A percentile compares a stretch with the other conserved stretches of the same genome.
Evolutionary conservation across 2,113 vertebrate genomes (phyloP).

Genomic region (Eulacestoma nigropectus): DNA sequence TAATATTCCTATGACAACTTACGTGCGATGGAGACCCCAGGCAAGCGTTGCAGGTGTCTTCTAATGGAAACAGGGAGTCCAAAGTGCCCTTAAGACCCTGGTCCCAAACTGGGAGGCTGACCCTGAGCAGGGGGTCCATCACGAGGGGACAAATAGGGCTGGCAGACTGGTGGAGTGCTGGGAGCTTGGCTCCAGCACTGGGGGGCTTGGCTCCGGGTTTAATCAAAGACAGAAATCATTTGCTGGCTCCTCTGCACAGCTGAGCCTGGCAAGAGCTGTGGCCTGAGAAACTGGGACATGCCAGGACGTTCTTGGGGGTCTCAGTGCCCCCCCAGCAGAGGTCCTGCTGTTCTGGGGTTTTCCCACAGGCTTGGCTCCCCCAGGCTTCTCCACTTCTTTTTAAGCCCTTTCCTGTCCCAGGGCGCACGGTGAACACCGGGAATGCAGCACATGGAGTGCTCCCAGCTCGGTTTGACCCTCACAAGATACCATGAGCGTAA

Average conservation of each 20-base stretch:
- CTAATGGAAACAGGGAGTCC: not conserved
- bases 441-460: rapidly evolving
- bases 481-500: rapidly evolving
- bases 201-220: not conserved
- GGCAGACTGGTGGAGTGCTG: not conserved
- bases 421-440: rapidly evolving
- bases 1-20: not conserved
- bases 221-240: not conserved
- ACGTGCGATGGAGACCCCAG: not conserved
- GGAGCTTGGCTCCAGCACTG: not conserved
- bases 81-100: not conserved
- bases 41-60: not conserved
- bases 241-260: not conserved
- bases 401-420: not conserved
- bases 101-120: not conserved
- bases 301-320: not conserved
- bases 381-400: not conserved
- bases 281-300: rapidly evolving
- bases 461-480: not conserved
- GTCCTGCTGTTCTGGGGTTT: not conserved
- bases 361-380: rapidly evolving
- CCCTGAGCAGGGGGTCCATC: not conserved
- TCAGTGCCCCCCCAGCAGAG: not conserved
- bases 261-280: not conserved
- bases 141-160: not conserved